Evolutionary conservation across 2,797 vertebrate genomes (phyloP).

Genomic region (Coregonus suidteri): DNA sequence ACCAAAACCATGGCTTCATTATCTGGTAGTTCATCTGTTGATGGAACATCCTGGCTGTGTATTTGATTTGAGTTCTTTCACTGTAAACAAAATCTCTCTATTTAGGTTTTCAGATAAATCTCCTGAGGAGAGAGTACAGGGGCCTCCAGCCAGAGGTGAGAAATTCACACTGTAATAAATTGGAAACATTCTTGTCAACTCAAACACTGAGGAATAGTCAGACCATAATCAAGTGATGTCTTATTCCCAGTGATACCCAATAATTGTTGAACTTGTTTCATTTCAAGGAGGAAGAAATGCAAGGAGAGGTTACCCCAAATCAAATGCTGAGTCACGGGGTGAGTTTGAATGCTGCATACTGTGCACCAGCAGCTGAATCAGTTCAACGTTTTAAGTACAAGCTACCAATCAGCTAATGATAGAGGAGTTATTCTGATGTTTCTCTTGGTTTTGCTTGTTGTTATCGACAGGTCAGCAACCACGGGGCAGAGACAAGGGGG

Average conservation of each 20-base stretch:
- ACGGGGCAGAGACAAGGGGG: conserved; percentile 67
- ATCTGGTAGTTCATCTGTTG: not conserved
- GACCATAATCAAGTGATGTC: not conserved
- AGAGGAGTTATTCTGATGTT: not conserved
- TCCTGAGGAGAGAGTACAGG: conserved; percentile 67
- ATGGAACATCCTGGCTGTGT: conserved; percentile 4
- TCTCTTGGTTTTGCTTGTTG: not conserved
- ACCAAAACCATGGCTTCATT: not conserved
- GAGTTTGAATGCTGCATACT: conserved; percentile 24
- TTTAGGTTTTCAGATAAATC: conserved; percentile 77
- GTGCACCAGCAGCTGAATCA: not conserved
- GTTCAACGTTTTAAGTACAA: not conserved
- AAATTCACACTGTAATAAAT: not conserved
- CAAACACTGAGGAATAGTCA: not conserved
- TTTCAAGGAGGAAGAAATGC: conserved; percentile 74
- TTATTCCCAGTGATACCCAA: not conserved
- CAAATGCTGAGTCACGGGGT: conserved; percentile 76
- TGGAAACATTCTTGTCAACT: not conserved
- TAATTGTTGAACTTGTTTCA: conserved; percentile 11
- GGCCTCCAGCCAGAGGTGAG: conserved; percentile 71
- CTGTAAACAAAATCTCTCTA: conserved; percentile 47
- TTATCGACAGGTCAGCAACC: conserved; percentile 76
- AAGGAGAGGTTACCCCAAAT: conserved; percentile 69
- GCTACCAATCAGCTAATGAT: not conserved
- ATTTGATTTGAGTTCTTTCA: conserved; percentile 32